Base-by-base conservation (phyloP, 2,797 vertebrate species). In the Oreortyx pictus region DNA sequence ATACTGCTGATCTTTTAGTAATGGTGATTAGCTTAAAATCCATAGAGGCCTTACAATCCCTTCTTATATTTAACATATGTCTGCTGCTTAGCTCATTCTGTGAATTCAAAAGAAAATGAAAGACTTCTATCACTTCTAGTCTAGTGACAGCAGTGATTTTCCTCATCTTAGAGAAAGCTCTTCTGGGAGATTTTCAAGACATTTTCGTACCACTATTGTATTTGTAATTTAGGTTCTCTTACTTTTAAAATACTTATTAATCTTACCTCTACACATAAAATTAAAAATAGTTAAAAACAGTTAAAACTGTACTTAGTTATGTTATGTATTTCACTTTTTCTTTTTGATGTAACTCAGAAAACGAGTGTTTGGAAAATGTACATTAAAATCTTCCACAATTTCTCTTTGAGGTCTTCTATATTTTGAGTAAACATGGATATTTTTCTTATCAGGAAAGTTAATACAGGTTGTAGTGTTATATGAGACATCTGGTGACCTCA, bases 341-440 rank as follows among this genome's bases (percentile, higher is more conserved):
- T 25, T 12, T 62, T 8, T 77, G 11, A 2, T 25, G 59, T 77
- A 47, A 7, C 47, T 90, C 29, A 71, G 70, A 70, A 89, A 76
- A 19, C 2, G 31, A 44, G 46, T 41, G 18, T 1, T 0, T 9
- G 17, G 6, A 25, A 66, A 14, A 4, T 50, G 39, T 35, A 4
- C n/a, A 7, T 57, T 47, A 6, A 22, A 65, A 33, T 46, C 24
- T 62, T 23, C 16, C 16, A 49, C 18, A 29, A 7, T 24, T n/a
- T 70, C 5, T 82, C 31, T 89, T 66, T 2, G 2, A 22, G 85
- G 12, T 24, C 2, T 0, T 29, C 4, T 25, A 31, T 27, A 27
- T 73, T 6, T 19, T 18, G 8, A 44, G 7, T 57, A 52, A 79
- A 79, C 39, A 56, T 0, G 6, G 5, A 33, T 66, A 14, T 12